These are phyloP conservation scores for Hoplodrina blanda DNA, from an alignment of 2,888 invertebrate species.

Conservation along the genomic window DNA sequence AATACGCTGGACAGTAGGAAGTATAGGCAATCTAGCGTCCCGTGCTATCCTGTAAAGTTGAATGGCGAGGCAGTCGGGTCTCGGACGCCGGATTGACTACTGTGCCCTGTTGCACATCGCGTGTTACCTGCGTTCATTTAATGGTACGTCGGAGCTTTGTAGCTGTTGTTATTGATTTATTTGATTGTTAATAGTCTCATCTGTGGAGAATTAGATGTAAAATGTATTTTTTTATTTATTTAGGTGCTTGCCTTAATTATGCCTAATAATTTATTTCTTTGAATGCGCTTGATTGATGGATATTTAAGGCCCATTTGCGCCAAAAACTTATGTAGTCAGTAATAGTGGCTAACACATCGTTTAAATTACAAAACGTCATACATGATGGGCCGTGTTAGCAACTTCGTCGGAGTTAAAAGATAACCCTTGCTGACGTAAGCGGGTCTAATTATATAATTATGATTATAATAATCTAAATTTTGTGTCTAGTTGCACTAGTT, in stretches of 20 bases:
- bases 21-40: constrained; percentile 29
- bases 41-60: constrained; percentile 35
- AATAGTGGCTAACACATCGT: background rate
- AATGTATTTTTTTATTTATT: background rate
- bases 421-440: background rate
- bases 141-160: constrained; percentile 35
- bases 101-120: constrained; percentile 22
- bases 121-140: constrained; percentile 14
- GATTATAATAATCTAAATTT: background rate
- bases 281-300: background rate
- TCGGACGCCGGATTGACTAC: constrained; percentile 35
- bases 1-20: constrained; percentile 12
- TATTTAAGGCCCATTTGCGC: background rate
- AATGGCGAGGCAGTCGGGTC: constrained; percentile 47
- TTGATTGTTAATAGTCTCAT: constrained; percentile 1
- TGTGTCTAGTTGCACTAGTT: background rate
- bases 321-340: too few relatives aligned
- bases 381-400: background rate
- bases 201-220: constrained; percentile 1
- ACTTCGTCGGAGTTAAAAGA: background rate
- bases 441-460: background rate
- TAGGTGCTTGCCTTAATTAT: background rate
- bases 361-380: background rate
- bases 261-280: constrained; percentile 2
- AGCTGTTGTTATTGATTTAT: constrained; percentile 17